phyloP scores from a whole-genome alignment of 2,113 vertebrate species.

The Thamnophis sirtalis region DNA sequence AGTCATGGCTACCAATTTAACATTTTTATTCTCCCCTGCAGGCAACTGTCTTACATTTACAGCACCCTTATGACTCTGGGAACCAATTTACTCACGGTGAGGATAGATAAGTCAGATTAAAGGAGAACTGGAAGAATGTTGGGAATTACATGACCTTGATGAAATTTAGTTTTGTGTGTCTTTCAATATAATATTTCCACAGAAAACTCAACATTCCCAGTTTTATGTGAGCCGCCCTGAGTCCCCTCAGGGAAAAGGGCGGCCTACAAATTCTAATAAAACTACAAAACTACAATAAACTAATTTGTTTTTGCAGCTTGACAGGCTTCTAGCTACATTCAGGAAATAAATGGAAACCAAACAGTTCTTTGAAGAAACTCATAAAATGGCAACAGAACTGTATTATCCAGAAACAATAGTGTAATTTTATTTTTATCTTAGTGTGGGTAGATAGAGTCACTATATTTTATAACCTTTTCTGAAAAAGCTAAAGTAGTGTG shows the following conservation, averaged over 20 bases:
- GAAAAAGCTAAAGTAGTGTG: neutral
- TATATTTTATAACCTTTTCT: neutral
- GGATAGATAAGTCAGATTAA: neutral
- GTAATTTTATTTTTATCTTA: neutral
- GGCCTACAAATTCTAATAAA: too few species aligned
- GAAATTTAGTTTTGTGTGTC: neutral
- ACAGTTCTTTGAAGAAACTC: neutral
- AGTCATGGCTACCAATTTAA: neutral
- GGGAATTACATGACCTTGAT: neutral
- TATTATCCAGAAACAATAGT: neutral
- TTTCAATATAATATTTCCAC: neutral
- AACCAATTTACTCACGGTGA: neutral
- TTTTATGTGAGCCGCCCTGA: too few species aligned
- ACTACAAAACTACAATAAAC: too few species aligned
- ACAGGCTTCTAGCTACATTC: neutral
- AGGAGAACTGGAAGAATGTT: neutral
- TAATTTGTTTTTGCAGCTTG: neutral
- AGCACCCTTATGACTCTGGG: neutral
- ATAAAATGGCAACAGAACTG: neutral
- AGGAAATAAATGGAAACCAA: neutral
- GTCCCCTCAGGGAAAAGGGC: too few species aligned
- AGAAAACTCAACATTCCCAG: neutral
- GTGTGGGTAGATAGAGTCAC: neutral
- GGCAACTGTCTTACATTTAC: neutral
- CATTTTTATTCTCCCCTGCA: neutral